These are phyloP conservation scores for Zeugodacus cucurbitae DNA, from an alignment of 1,140 invertebrate species.

Conservation along the genomic window DNA sequence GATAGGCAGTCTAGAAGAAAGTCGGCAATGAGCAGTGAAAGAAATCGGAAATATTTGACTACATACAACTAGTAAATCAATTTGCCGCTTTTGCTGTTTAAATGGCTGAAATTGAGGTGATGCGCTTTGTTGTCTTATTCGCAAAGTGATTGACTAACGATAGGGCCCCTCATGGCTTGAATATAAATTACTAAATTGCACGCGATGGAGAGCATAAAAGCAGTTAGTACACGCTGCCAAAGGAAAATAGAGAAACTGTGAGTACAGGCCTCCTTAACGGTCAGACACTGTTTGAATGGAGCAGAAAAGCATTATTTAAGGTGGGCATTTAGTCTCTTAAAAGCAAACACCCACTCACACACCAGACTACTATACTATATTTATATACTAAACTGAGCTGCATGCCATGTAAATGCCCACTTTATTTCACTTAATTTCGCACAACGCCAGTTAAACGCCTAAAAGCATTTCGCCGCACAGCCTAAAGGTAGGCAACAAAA, in stretches of 20 bases:
- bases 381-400: neutral
- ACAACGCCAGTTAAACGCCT: neutral
- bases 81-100: neutral
- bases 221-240: neutral
- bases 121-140: neutral
- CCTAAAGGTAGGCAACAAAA: neutral
- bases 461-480: neutral
- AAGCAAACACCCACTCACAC: neutral
- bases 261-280: neutral
- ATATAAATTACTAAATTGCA: neutral
- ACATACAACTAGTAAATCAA: conserved; percentile 8
- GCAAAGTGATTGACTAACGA: neutral
- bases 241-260: neutral
- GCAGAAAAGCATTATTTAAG: neutral
- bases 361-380: neutral
- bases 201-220: neutral
- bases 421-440: conserved; percentile 3
- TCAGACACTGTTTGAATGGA: too few species aligned
- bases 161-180: neutral
- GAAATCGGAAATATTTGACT: conserved; percentile 5
- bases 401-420: neutral
- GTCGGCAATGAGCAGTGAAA: neutral
- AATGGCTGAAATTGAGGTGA: neutral
- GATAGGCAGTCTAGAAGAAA: neutral
- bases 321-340: too few species aligned